Base-by-base conservation (phyloP, 2,797 vertebrate genomes). In the Sebastes iracundus region DNA sequence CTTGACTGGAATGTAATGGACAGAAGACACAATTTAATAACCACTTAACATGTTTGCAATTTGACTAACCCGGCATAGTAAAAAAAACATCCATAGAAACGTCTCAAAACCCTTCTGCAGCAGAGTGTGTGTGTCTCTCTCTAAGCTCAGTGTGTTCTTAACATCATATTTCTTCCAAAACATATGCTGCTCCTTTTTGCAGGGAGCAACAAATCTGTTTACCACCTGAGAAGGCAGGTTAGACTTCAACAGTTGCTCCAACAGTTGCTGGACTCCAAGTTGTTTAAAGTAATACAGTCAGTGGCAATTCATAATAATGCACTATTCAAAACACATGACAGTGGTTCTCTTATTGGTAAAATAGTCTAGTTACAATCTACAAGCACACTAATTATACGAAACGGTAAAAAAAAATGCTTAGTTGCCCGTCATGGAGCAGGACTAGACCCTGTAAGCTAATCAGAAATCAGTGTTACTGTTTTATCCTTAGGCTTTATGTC, bases 391-490 rank as follows among this genome's bases (percentile, higher is more conserved):
- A 58, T 82, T 14, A 62, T 67, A 46, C 38, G 1, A 1, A 10
- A 11, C 23, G 52, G 27, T 56, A 32, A 52, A 74, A 64, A 30
- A 56, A 74, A 64, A 49, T 49, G 22, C 13, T 13, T 32, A 3
- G 14, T 72, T 75, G 32, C 23, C 18, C 1, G 9, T 80, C 28
- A 33, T 14, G 16, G 53, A 69, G 49, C 70, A n/a, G 64, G 22
- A 68, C 52, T 82, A 53, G 65, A 35, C 59, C 42, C 59, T 62
- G 64, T 75, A 56, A 84, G 23, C 52, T 28, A 71, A 82, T 86
- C 62, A 84, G 20, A 77, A 75, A 72, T 81, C 22, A 75, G 38
- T 33, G 52, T 80, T 74, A n/a, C 46, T 6, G 16, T 69, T 72
- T 70, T 69, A 71, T 69, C 52, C 30, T 68, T 35, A 22, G 61